These are phyloP conservation scores for Phrynocephalus forsythii DNA, from an alignment of 2,797 vertebrate genomes.

Conservation along the genomic window DNA sequence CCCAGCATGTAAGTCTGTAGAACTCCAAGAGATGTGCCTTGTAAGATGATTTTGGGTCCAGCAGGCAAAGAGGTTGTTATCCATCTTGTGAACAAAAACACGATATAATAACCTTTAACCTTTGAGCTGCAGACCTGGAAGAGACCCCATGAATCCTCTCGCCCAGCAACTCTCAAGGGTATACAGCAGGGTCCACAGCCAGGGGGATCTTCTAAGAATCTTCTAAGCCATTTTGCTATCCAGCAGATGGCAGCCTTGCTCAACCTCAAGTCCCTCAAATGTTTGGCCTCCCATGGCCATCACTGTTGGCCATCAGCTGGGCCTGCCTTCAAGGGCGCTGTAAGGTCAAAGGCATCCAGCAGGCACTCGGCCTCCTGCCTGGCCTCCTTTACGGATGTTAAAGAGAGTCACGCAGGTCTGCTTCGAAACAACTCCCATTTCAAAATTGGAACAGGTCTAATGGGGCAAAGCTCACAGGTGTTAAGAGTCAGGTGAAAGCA, in stretches of 20 bases:
- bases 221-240: no score
- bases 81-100: no score
- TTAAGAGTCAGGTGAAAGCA: background rate
- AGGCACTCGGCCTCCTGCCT: background rate
- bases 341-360: background rate
- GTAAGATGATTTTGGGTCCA: background rate
- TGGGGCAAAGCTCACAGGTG: background rate
- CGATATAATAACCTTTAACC: no score
- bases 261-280: background rate
- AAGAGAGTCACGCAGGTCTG: no score
- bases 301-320: background rate
- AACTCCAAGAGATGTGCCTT: no score
- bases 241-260: background rate
- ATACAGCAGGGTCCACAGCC: no score
- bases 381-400: background rate
- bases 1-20: no score
- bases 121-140: no score
- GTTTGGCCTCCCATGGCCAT: background rate
- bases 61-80: background rate
- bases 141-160: no score
- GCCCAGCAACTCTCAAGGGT: no score
- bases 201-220: no score
- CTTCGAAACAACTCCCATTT: background rate
- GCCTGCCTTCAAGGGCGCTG: no score
- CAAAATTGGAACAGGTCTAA: background rate